Percentiles rank a stretch among this genome's conserved stretches.
Conservation (phyloP, 2,888 invertebrate genomes). For the Pristionchus entomophagus region DNA sequence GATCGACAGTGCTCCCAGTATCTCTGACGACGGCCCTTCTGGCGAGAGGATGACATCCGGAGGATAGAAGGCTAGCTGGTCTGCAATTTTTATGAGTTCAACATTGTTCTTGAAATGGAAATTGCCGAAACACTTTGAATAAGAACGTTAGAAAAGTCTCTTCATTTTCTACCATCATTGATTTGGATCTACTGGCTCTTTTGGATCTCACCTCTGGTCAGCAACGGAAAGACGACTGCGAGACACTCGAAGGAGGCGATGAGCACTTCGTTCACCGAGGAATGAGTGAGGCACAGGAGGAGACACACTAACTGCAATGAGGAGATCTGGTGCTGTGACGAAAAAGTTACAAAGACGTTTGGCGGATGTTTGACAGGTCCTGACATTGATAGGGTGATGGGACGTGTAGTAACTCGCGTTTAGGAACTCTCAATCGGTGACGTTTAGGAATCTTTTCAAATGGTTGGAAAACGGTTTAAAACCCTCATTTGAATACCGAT, state of each 20-base stretch:
- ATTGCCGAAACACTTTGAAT: too few species aligned
- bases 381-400: too few species aligned
- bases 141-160: too few species aligned
- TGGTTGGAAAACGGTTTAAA: too few species aligned
- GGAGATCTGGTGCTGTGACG: too few species aligned
- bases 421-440: too few species aligned
- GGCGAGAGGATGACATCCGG: conserved; percentile 37
- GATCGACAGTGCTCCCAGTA: background rate
- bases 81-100: background rate
- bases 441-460: too few species aligned
- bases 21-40: background rate
- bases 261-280: conserved; percentile 44
- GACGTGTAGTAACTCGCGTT: too few species aligned
- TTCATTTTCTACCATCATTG: background rate
- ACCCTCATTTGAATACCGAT: too few species aligned
- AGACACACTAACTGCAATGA: conserved; percentile 38
- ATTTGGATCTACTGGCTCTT: too few species aligned
- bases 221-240: conserved; percentile 4
- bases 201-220: conserved; percentile 34
- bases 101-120: background rate
- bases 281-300: conserved; percentile 48
- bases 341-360: too few species aligned
- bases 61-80: conserved; percentile 34
- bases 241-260: conserved; percentile 48
- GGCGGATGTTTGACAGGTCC: too few species aligned